phyloP scores from a whole-genome alignment of 2,888 invertebrate genomes.

The Erebia ligea region DNA sequence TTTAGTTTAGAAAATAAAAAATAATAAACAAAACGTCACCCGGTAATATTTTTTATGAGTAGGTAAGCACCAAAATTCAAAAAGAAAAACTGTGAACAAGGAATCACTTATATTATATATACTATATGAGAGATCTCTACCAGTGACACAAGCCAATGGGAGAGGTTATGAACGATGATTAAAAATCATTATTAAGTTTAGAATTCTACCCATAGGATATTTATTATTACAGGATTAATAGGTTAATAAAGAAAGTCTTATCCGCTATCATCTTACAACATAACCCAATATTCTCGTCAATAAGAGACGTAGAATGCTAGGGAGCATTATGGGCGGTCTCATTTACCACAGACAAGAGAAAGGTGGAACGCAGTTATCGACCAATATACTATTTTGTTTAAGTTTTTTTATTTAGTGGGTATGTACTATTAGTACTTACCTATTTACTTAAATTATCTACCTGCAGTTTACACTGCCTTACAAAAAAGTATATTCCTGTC shows the following conservation, averaged over 20 bases:
- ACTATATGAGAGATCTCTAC: no score
- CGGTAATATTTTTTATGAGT: background rate
- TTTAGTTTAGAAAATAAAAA: no score
- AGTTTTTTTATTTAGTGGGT: background rate
- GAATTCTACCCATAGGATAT: background rate
- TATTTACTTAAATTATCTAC: no score
- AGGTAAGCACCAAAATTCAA: background rate
- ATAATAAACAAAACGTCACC: no score
- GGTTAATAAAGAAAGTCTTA: background rate
- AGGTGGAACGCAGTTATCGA: slow-evolving; percentile 63
- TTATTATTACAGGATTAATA: background rate
- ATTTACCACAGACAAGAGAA: slow-evolving; percentile 74
- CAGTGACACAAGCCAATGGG: no score
- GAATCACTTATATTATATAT: no score
- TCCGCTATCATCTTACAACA: slow-evolving; percentile 1
- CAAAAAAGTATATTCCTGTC: no score
- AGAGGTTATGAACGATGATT: no score
- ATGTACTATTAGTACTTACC: no score
- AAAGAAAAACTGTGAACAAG: no score
- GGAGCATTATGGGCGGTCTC: slow-evolving; percentile 62
- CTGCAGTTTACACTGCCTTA: no score
- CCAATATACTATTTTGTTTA: background rate
- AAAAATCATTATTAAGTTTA: no score
- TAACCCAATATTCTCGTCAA: slow-evolving; percentile 10
- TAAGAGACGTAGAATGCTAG: slow-evolving; percentile 37